Conservation (phyloP, 2,797 vertebrate genomes). For the Hephaestus fuliginosus region DNA sequence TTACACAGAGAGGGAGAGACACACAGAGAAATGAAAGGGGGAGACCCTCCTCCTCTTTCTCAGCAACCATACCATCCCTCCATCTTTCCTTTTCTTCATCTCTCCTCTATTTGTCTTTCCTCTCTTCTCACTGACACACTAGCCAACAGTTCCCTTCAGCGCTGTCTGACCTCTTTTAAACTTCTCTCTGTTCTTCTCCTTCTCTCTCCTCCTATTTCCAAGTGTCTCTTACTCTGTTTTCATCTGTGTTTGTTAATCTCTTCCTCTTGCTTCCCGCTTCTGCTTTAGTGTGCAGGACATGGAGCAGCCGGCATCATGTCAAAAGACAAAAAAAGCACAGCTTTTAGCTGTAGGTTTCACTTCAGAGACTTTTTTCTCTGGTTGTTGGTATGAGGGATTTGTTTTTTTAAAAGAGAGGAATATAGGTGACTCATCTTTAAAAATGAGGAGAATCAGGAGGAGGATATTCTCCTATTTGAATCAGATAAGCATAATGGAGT, state of each 20-base stretch:
- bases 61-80: slow-evolving; percentile 43
- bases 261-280: slow-evolving; percentile 18
- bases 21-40: slow-evolving; percentile 21
- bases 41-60: slow-evolving; percentile 44
- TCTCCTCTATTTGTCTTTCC: slow-evolving; percentile 57
- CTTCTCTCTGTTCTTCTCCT: slow-evolving; percentile 23
- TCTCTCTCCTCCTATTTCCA: slow-evolving; percentile 6
- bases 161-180: slow-evolving; percentile 60
- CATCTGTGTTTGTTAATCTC: slow-evolving; percentile 30
- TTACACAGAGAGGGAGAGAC: slow-evolving; percentile 55
- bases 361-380: neutral
- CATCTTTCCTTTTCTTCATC: slow-evolving; percentile 34
- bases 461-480: neutral
- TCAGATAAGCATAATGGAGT: neutral
- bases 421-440: neutral
- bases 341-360: neutral
- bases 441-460: neutral
- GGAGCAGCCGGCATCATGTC: neutral
- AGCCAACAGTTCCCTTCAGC: slow-evolving; percentile 52
- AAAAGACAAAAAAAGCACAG: neutral
- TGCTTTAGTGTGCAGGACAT: slow-evolving; percentile 2
- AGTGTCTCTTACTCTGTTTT: slow-evolving; percentile 24
- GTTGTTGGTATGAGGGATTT: neutral
- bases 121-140: slow-evolving; percentile 60
- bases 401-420: neutral